phyloP scores from a whole-genome alignment of 2,888 invertebrate species.

The Eilema depressum region DNA sequence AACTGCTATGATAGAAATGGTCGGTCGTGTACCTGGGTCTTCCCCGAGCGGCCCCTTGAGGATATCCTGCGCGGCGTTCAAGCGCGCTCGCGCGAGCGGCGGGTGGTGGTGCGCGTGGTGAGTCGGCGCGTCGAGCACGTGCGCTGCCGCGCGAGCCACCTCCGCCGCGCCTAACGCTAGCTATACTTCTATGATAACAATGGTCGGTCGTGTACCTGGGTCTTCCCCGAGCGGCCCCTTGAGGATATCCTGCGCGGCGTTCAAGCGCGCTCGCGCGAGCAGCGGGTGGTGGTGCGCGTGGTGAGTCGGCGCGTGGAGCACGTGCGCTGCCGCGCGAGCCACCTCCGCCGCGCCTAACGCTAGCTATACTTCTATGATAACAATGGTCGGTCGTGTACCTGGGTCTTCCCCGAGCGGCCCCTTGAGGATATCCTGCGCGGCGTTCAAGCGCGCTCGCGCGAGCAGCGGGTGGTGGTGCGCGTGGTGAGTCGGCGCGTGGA shows the following conservation, averaged over 20 bases:
- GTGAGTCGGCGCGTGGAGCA: slow-evolving; percentile 89
- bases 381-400: slow-evolving; percentile 55
- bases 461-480: slow-evolving; percentile 90
- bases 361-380: too few species aligned
- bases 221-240: slow-evolving; percentile 77
- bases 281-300: slow-evolving; percentile 87
- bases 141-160: slow-evolving; percentile 53
- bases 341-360: too few species aligned
- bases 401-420: slow-evolving; percentile 79
- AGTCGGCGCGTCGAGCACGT: slow-evolving; percentile 91
- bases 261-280: slow-evolving; percentile 93
- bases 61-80: slow-evolving; percentile 93
- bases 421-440: slow-evolving; percentile 91
- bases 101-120: slow-evolving; percentile 87
- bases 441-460: slow-evolving; percentile 93
- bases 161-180: too few species aligned
- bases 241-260: slow-evolving; percentile 92
- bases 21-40: slow-evolving; percentile 72
- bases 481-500: slow-evolving; percentile 88
- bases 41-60: slow-evolving; percentile 75
- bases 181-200: too few species aligned
- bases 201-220: slow-evolving; percentile 69
- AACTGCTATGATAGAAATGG: too few species aligned
- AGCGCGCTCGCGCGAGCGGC: slow-evolving; percentile 92
- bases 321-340: slow-evolving; percentile 90